Evolutionary conservation across 92 coral and sea anemone genomes (phyloP).

Genomic region (Phenganax stokvisi): DNA sequence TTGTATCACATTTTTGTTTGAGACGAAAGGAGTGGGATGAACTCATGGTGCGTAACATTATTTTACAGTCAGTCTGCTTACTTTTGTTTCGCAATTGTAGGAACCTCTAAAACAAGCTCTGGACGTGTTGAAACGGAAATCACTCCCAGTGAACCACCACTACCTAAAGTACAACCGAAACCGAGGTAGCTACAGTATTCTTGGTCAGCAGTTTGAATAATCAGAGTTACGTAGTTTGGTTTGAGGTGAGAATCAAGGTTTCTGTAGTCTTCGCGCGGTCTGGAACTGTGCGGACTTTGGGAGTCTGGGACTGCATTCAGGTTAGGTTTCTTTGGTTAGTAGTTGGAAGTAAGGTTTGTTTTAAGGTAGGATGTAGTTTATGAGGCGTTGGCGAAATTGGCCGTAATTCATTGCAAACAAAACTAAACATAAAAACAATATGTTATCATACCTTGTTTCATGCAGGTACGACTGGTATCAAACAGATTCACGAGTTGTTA

Average conservation of each 20-base stretch:
- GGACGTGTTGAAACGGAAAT: background rate
- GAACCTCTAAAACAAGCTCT: background rate
- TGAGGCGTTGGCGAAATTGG: too few species aligned
- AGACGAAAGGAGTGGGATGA: too few species aligned
- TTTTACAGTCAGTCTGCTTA: background rate
- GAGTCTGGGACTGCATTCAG: too few species aligned
- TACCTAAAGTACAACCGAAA: constrained; percentile 10
- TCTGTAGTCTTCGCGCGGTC: too few species aligned
- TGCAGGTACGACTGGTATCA: constrained; percentile 94
- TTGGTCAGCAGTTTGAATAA: too few species aligned
- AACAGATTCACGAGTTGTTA: constrained; percentile 80
- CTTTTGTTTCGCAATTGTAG: background rate
- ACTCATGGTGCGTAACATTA: background rate
- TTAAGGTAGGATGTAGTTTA: too few species aligned
- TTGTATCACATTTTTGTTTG: too few species aligned
- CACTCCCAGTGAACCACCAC: constrained; percentile 3
- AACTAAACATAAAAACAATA: background rate
- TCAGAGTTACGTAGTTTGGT: too few species aligned
- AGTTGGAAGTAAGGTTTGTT: too few species aligned
- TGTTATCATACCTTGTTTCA: background rate
- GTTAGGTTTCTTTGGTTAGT: too few species aligned
- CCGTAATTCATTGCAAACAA: background rate
- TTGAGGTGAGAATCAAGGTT: too few species aligned
- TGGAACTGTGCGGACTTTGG: too few species aligned
- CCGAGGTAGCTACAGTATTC: constrained; percentile 10